Percentiles rank a stretch among this genome's conserved stretches.
Conservation (phyloP, 92 coral and sea anemone genomes). For the Paramuricea clavata region DNA sequence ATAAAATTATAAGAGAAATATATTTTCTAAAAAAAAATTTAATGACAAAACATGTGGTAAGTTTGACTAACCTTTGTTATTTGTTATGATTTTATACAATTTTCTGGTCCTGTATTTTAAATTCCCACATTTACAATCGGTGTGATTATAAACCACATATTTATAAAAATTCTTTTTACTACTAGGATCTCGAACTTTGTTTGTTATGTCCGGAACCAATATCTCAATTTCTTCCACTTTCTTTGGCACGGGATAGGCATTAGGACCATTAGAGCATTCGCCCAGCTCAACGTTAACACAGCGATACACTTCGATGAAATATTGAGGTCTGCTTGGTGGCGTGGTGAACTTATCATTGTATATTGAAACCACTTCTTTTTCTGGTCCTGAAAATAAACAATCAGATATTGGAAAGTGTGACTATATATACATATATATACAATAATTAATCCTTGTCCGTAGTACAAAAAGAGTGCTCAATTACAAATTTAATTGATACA, state of each 20-base stretch:
- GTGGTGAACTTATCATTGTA: constrained; percentile 11
- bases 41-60: too few relatives aligned
- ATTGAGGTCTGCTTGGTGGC: background rate
- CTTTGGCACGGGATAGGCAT: background rate
- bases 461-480: too few relatives aligned
- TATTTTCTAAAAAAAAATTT: too few relatives aligned
- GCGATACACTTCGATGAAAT: constrained; percentile 21
- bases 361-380: constrained; percentile 18
- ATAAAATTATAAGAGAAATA: too few relatives aligned
- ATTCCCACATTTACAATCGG: constrained; percentile 22
- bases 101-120: too few relatives aligned
- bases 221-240: background rate
- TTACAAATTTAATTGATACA: too few relatives aligned
- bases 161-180: background rate
- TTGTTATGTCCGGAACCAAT: background rate
- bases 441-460: too few relatives aligned
- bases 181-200: background rate
- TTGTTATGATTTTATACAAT: too few relatives aligned
- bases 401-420: too few relatives aligned
- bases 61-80: too few relatives aligned
- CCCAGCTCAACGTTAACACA: background rate
- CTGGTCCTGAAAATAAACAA: background rate
- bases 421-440: too few relatives aligned
- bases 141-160: constrained; percentile 13
- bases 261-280: too few relatives aligned